Percentiles rank a stretch among this genome's conserved stretches.
These are phyloP conservation scores for Chloropsis hardwickii DNA, from an alignment of 2,113 vertebrate genomes.

Conservation along the genomic window DNA sequence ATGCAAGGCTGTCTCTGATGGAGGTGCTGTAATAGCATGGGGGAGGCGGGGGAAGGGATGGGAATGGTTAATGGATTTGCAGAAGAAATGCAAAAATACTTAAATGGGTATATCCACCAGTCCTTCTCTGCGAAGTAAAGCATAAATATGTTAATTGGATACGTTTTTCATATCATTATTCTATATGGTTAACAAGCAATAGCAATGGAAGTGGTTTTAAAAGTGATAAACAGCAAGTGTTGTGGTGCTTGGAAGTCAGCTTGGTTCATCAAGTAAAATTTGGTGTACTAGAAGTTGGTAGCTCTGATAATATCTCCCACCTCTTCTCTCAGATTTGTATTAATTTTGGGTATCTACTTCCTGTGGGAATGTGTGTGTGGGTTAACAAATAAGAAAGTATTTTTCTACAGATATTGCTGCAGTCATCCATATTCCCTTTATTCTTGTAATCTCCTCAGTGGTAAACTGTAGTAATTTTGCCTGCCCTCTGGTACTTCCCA, in stretches of 20 bases:
- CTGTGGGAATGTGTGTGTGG: neutral
- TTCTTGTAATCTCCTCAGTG: neutral
- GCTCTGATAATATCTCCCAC: neutral
- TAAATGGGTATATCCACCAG: neutral
- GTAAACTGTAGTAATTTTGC: neutral
- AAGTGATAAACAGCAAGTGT: neutral
- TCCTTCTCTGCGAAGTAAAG: neutral
- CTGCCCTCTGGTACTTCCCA: neutral
- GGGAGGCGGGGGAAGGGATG: neutral
- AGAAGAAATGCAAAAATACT: neutral
- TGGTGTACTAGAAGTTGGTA: neutral
- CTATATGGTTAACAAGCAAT: neutral
- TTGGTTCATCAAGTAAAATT: neutral
- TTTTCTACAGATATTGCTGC: neutral
- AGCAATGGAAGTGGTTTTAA: neutral
- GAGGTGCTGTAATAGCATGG: neutral
- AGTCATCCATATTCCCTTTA: neutral
- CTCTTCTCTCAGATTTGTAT: neutral
- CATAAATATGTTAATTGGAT: neutral
- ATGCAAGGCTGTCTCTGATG: neutral
- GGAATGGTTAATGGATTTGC: slow-evolving; percentile 4
- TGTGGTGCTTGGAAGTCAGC: neutral
- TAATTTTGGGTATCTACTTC: neutral
- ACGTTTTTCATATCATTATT: neutral
- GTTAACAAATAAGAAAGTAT: neutral